Conservation (phyloP, 2,113 vertebrate genomes). For the Pseudopipra pipra region DNA sequence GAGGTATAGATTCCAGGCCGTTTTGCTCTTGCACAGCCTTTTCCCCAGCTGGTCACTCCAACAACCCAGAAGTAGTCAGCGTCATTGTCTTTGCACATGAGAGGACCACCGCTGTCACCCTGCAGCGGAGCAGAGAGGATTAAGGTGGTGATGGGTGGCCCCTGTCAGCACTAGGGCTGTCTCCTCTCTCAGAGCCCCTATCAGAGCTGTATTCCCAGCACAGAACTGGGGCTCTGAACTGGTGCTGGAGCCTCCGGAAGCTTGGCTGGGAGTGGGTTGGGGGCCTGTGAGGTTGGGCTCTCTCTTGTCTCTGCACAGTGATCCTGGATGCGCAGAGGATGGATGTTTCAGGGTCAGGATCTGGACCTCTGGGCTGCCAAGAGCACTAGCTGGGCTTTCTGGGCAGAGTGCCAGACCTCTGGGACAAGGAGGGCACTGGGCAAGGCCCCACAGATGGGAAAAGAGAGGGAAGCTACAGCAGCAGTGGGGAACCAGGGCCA, state of each 20-base stretch:
- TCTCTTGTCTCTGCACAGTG: neutral
- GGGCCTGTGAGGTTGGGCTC: neutral
- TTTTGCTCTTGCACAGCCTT: neutral
- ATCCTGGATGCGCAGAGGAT: neutral
- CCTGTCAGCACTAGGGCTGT: neutral
- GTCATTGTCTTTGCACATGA: neutral
- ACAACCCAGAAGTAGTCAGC: neutral
- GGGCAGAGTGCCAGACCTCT: neutral
- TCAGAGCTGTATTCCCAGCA: neutral
- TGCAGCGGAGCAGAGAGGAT: neutral
- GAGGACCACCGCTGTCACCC: neutral
- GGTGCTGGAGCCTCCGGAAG: neutral
- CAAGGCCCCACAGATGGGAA: neutral
- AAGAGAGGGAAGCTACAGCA: neutral
- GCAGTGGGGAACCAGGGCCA: accelerated
- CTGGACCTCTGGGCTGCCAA: neutral
- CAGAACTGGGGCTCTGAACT: neutral
- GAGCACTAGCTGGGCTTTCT: neutral
- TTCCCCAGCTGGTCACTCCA: neutral
- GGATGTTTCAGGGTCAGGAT: neutral
- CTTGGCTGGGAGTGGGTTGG: neutral
- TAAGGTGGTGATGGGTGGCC: neutral
- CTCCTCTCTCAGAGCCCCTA: neutral
- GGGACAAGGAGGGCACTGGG: neutral
- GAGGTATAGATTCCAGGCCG: neutral